These are phyloP conservation scores for Falco cherrug DNA, from an alignment of 2,797 vertebrate genomes.

Conservation along the genomic window DNA sequence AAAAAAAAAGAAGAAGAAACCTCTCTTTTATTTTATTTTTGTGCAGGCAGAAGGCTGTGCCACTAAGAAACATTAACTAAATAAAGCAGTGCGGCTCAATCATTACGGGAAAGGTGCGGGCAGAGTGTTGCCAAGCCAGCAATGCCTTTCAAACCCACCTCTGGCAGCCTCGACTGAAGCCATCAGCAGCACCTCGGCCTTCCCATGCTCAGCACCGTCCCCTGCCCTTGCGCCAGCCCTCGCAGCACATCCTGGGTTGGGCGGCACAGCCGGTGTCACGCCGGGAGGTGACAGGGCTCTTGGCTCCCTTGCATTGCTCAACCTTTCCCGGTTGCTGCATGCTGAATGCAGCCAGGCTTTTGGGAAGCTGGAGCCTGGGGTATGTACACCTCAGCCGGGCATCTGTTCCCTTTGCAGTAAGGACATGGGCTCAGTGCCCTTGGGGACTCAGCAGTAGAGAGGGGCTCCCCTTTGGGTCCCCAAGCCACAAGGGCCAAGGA, in stretches of 20 bases:
- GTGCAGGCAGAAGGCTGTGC: neutral
- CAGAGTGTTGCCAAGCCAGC: neutral
- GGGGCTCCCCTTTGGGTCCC: neutral
- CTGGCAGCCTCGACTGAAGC: neutral
- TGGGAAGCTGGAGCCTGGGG: neutral
- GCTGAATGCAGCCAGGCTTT: neutral
- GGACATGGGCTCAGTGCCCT: neutral
- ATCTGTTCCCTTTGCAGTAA: neutral
- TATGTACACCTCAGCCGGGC: neutral
- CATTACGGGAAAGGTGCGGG: neutral
- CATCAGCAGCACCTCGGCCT: neutral
- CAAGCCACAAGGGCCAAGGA: neutral
- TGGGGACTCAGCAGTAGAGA: neutral
- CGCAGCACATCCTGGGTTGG: neutral
- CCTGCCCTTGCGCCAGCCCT: neutral
- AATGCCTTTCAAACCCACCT: neutral
- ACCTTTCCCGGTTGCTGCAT: rapidly evolving
- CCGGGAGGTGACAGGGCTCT: rapidly evolving
- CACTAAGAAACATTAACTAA: neutral
- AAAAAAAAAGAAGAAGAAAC: neutral
- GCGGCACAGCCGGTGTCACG: rapidly evolving
- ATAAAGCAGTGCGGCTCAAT: neutral
- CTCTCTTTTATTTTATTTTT: neutral
- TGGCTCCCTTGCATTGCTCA: rapidly evolving
- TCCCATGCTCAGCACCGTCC: neutral